Evolutionary conservation across 2,113 vertebrate genomes (phyloP).

Genomic region (Eurystomus gularis): DNA sequence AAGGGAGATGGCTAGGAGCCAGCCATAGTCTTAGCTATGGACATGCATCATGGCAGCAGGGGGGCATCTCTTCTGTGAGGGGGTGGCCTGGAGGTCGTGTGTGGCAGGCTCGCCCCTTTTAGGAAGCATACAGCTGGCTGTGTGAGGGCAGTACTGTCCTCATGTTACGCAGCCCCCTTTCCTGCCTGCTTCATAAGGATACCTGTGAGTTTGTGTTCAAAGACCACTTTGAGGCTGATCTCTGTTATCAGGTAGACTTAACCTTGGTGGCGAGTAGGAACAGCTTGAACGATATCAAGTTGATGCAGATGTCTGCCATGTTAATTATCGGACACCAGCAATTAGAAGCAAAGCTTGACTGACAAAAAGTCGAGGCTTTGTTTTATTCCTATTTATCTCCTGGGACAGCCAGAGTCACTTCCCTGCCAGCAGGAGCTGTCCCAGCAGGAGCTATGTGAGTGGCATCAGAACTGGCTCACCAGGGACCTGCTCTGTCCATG

Average conservation of each 20-base stretch:
- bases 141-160: neutral
- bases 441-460: neutral
- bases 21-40: neutral
- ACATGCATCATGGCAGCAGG: rapidly evolving
- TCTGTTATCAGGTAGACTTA: neutral
- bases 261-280: neutral
- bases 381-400: neutral
- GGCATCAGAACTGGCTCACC: neutral
- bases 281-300: rapidly evolving
- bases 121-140: rapidly evolving
- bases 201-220: neutral
- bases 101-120: neutral
- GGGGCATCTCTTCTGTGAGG: neutral
- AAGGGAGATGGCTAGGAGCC: neutral
- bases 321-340: neutral
- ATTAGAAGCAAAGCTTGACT: neutral
- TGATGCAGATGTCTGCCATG: neutral
- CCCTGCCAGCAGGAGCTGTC: neutral
- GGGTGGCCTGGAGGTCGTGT: neutral
- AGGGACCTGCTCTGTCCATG: neutral
- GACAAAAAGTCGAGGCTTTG: neutral
- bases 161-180: neutral
- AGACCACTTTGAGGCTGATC: neutral
- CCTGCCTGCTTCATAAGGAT: neutral
- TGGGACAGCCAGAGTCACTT: neutral